Conservation (phyloP, 2,113 vertebrate species). For the Alosa alosa region DNA sequence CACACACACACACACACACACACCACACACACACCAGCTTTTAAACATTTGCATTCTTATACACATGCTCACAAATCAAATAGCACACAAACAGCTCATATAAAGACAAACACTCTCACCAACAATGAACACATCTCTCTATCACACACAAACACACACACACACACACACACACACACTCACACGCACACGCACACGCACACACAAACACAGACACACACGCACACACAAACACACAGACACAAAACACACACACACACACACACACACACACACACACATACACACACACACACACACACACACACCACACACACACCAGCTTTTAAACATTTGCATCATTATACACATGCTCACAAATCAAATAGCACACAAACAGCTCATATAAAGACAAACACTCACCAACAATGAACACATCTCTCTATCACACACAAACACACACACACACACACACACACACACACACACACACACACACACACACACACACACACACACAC, state of each 20-base stretch:
- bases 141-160: neutral
- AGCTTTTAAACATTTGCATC: neutral
- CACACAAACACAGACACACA: neutral
- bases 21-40: too few relatives aligned
- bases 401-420: too few relatives aligned
- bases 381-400: neutral
- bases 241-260: neutral
- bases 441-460: neutral
- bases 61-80: neutral
- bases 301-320: neutral
- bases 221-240: neutral
- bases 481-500: neutral
- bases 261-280: neutral
- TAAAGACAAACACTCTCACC: neutral
- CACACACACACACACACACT: neutral
- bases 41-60: neutral
- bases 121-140: too few relatives aligned
- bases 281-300: neutral
- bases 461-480: conserved; percentile 11
- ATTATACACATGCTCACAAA: neutral
- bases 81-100: too few relatives aligned
- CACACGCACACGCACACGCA: neutral
- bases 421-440: neutral
- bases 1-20: too few relatives aligned
- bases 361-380: too few relatives aligned